Base-by-base conservation (phyloP, 2,888 invertebrate genomes). In the Colletes collaris region DNA sequence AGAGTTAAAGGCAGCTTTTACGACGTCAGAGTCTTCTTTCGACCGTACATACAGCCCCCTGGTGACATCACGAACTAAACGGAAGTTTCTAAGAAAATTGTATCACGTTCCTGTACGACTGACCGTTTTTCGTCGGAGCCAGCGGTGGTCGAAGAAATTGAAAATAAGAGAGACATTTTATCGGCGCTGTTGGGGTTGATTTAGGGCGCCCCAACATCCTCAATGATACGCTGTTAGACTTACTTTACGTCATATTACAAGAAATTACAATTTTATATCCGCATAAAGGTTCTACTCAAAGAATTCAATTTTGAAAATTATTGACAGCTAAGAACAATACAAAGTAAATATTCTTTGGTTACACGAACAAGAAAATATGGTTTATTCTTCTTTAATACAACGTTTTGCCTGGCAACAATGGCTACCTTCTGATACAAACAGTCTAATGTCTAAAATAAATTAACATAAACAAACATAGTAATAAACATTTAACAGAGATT, bases 1-100 rank as follows among this genome's bases (percentile, higher is more conserved):
- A 71, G 71, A 35, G 63, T 70, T 86, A 83, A 76, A 66, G 64
- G 55, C 50, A 35, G 50, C 73, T 64, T 86, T 85, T 86, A 85
- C 63, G 77, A 71, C 63, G 44, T 53, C 44, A 52, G 35, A 37
- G 11, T 58, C 58, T 74, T 59, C 63, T 65, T 56, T 50, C 50
- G 46, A 6, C 55, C 66, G 74, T 65, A 83, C 44, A 52, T 71
- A 67, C 59, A 59, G 49, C 44, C 50, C 72, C 58, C 65, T 46
- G 76, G 81, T 74, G 81, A 62, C 71, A 64, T 19, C 8, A 19
- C 40, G 59, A 78, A 63, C 46, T 79, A 67, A 67, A 79, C 63
- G 71, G 58, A 78, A 58, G 58, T 78, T 67, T 63, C 79, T 37
- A 50, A 56, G 71, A 72, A 79, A 79, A 79, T 79, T 68, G 79